Evolutionary conservation across 1,140 invertebrate genomes (phyloP).

Genomic region (Fopius arisanus): DNA sequence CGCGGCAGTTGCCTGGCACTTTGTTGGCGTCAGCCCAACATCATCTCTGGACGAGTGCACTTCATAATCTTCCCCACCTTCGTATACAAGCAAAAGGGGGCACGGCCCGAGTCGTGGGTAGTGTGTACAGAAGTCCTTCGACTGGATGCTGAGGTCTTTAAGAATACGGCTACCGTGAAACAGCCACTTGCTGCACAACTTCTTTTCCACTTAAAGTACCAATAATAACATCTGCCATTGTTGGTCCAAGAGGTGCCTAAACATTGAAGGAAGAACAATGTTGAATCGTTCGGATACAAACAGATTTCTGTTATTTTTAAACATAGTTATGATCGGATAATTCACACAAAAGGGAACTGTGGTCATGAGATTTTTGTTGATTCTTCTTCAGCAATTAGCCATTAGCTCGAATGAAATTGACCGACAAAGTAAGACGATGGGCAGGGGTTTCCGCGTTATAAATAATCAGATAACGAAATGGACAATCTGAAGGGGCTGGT

Average conservation of each 20-base stretch:
- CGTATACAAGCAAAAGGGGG: neutral
- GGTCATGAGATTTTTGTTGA: too few species aligned
- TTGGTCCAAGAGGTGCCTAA: neutral
- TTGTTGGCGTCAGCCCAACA: slow-evolving; percentile 33
- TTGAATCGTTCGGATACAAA: neutral
- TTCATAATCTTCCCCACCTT: slow-evolving; percentile 18
- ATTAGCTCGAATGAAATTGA: too few species aligned
- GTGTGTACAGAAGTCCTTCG: slow-evolving; percentile 26
- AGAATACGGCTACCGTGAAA: slow-evolving; percentile 9
- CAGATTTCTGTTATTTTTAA: neutral
- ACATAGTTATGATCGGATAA: neutral
- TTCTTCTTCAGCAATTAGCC: too few species aligned
- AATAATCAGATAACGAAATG: neutral
- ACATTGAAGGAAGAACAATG: neutral
- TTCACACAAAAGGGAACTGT: neutral
- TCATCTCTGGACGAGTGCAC: slow-evolving; percentile 26
- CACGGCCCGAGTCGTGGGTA: neutral
- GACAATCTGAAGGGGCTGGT: slow-evolving; percentile 53
- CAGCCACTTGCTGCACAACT: slow-evolving; percentile 20
- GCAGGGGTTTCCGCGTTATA: too few species aligned
- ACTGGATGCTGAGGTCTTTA: slow-evolving; percentile 2
- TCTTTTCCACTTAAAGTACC: neutral
- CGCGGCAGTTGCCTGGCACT: slow-evolving; percentile 11
- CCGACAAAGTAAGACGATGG: too few species aligned
- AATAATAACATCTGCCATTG: slow-evolving; percentile 14